Evolutionary conservation across 2,797 vertebrate species (phyloP).

Genomic region (Ammospiza maritima): DNA sequence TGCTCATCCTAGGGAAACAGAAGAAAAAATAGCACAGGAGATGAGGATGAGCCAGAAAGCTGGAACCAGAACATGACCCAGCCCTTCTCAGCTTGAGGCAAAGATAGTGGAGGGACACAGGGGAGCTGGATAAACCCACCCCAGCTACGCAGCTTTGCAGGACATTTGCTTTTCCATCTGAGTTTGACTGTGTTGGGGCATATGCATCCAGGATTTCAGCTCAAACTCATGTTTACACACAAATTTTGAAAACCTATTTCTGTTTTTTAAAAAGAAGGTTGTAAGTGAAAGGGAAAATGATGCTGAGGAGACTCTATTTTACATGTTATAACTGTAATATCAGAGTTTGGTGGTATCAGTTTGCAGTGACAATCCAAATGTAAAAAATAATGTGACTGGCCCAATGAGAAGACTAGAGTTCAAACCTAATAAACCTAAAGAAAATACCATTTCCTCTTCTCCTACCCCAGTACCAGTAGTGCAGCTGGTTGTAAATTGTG

Average conservation of each 20-base stretch:
- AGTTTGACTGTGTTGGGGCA: neutral
- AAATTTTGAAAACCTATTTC: neutral
- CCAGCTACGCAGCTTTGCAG: neutral
- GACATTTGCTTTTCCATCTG: neutral
- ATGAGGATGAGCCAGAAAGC: neutral
- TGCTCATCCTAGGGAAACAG: conserved; percentile 79
- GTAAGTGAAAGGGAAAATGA: neutral
- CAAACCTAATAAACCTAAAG: neutral
- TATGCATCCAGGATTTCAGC: neutral
- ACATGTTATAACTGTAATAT: neutral
- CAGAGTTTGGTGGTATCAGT: neutral
- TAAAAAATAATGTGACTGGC: neutral
- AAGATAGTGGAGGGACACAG: neutral
- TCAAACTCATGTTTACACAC: neutral
- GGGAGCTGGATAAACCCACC: neutral
- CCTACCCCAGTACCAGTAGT: neutral
- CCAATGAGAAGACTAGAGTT: neutral
- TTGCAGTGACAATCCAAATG: neutral
- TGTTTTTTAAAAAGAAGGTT: neutral
- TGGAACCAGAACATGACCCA: neutral
- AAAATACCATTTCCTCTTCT: neutral
- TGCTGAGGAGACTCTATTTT: neutral
- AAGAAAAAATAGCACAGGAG: neutral
- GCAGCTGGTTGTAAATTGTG: neutral
- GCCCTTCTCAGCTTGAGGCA: neutral